Conservation (phyloP, 92 coral and sea anemone species). For the Siderastrea radians region DNA sequence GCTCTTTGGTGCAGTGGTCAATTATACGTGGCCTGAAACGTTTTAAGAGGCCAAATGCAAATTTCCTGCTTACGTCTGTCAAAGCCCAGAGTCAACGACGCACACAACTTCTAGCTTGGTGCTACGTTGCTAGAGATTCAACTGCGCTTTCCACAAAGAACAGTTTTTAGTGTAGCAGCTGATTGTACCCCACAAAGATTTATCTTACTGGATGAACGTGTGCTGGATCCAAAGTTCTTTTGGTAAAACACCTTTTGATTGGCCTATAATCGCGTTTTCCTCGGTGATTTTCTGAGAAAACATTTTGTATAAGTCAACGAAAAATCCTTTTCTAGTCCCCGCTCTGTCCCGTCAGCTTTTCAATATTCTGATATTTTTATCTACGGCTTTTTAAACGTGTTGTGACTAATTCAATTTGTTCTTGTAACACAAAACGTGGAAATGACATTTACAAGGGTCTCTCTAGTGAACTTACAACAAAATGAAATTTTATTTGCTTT, state of each 20-base stretch:
- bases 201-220: too few relatives aligned
- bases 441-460: background rate
- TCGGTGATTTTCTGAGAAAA: too few relatives aligned
- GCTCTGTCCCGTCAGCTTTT: background rate
- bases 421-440: background rate
- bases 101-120: background rate
- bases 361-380: background rate
- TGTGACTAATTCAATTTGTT: conserved; percentile 34
- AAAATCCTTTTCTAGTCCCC: background rate
- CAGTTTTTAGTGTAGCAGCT: background rate
- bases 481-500: conserved; percentile 3
- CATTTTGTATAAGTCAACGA: background rate
- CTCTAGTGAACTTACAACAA: background rate
- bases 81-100: background rate
- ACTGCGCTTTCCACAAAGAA: background rate
- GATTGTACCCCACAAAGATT: too few relatives aligned
- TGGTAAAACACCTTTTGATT: background rate
- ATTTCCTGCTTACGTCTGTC: conserved; percentile 10
- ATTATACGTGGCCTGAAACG: conserved; percentile 1
- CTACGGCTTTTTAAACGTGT: background rate
- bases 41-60: conserved; percentile 3
- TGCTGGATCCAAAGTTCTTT: background rate
- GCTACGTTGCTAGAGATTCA: background rate
- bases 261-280: too few relatives aligned
- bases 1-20: background rate